Conservation (phyloP, 1,140 invertebrate species). For the Proctacanthus coquilletti region DNA sequence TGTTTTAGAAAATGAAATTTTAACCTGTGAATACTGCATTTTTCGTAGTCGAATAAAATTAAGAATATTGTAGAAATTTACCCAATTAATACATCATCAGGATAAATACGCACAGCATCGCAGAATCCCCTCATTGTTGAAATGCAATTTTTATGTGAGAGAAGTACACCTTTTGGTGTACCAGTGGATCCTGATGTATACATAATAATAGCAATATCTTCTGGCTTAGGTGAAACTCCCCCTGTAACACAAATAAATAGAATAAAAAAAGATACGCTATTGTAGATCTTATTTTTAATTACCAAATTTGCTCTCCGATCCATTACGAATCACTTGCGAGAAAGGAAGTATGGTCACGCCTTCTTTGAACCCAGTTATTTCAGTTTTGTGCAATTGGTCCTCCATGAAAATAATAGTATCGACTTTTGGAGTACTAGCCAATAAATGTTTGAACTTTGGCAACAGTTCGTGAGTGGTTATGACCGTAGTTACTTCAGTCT, state of each 20-base stretch:
- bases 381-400: slow-evolving; percentile 59
- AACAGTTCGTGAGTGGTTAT: slow-evolving; percentile 80
- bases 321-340: slow-evolving; percentile 35
- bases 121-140: slow-evolving; percentile 76
- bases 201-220: slow-evolving; percentile 87
- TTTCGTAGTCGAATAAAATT: not conserved
- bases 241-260: slow-evolving; percentile 22
- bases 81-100: slow-evolving; percentile 77
- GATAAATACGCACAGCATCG: slow-evolving; percentile 52
- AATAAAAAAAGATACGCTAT: not conserved
- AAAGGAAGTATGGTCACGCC: slow-evolving; percentile 49
- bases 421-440: slow-evolving; percentile 49
- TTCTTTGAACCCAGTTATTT: slow-evolving; percentile 48
- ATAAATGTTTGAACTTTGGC: slow-evolving; percentile 71
- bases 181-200: slow-evolving; percentile 92
- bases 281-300: slow-evolving; percentile 4
- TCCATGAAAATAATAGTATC: slow-evolving; percentile 79
- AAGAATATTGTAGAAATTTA: slow-evolving; percentile 5
- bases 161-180: slow-evolving; percentile 69
- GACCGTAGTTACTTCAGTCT: slow-evolving; percentile 83
- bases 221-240: slow-evolving; percentile 39
- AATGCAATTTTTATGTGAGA: slow-evolving; percentile 86
- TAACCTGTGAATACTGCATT: too few relatives aligned
- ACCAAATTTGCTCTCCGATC: slow-evolving; percentile 28
- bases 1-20: not conserved